Evolutionary conservation across 1,140 invertebrate species (phyloP).

Genomic region (Heliconius congener): DNA sequence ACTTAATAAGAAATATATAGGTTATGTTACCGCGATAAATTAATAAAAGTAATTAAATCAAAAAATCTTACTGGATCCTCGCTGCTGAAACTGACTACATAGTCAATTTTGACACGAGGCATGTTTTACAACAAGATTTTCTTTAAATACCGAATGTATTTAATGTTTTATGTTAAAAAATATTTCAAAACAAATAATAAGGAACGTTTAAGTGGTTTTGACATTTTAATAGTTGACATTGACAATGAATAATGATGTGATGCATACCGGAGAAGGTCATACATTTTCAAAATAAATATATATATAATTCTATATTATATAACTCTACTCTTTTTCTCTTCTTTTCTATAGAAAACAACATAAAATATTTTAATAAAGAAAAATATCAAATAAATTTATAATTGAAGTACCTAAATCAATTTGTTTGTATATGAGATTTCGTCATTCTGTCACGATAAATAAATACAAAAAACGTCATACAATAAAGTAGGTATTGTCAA

Average conservation of each 20-base stretch:
- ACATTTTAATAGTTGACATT: neutral
- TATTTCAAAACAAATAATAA: neutral
- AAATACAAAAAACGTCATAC: too few relatives aligned
- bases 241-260: neutral
- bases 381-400: too few relatives aligned
- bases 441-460: too few relatives aligned
- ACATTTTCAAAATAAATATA: too few relatives aligned
- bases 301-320: too few relatives aligned
- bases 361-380: too few relatives aligned
- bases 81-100: constrained; percentile 81
- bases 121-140: constrained; percentile 42
- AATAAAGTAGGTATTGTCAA: too few relatives aligned
- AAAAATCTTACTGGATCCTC: constrained; percentile 78
- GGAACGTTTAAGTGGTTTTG: neutral
- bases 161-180: neutral
- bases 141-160: neutral
- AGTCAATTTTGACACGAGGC: constrained; percentile 76
- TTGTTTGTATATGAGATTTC: too few relatives aligned
- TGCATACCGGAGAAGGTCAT: neutral
- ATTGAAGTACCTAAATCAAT: too few relatives aligned
- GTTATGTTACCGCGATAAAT: neutral
- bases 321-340: too few relatives aligned
- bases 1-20: neutral
- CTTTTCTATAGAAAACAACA: too few relatives aligned
- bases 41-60: constrained; percentile 31